Percentiles rank a stretch among this genome's conserved stretches.
These are phyloP conservation scores for Sepioteuthis lessoniana DNA, from an alignment of 2,888 invertebrate genomes.

Conservation along the genomic window DNA sequence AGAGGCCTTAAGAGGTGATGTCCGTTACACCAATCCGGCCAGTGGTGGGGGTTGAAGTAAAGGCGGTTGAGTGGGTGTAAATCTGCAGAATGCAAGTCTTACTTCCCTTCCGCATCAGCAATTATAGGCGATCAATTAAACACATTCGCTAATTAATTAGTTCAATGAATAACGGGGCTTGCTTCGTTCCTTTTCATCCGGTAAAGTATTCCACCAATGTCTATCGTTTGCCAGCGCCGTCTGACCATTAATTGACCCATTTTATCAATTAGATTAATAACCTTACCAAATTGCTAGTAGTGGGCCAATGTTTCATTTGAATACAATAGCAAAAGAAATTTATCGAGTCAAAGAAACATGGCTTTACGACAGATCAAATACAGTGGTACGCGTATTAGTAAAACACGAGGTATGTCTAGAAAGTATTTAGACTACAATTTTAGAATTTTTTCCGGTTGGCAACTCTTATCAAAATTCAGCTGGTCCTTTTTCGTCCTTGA, in stretches of 20 bases:
- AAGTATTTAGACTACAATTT: no score
- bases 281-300: background rate
- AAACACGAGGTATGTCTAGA: no score
- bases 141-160: background rate
- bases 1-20: background rate
- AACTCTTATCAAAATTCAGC: no score
- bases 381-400: no score
- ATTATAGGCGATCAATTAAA: constrained; percentile 9
- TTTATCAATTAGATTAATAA: constrained; percentile 23
- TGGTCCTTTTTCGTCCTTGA: no score
- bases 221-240: background rate
- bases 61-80: background rate
- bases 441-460: no score
- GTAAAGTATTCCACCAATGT: background rate
- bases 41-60: accelerated
- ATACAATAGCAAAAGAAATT: background rate
- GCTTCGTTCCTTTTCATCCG: constrained; percentile 16
- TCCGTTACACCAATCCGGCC: background rate
- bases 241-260: constrained; percentile 8
- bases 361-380: no score
- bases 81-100: background rate
- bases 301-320: background rate
- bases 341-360: no score
- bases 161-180: background rate
- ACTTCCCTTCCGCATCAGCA: background rate